A percentile compares a stretch with the other conserved stretches of the same genome.
Conservation (phyloP, 2,888 invertebrate species). For the Yponomeuta plumbellus region DNA sequence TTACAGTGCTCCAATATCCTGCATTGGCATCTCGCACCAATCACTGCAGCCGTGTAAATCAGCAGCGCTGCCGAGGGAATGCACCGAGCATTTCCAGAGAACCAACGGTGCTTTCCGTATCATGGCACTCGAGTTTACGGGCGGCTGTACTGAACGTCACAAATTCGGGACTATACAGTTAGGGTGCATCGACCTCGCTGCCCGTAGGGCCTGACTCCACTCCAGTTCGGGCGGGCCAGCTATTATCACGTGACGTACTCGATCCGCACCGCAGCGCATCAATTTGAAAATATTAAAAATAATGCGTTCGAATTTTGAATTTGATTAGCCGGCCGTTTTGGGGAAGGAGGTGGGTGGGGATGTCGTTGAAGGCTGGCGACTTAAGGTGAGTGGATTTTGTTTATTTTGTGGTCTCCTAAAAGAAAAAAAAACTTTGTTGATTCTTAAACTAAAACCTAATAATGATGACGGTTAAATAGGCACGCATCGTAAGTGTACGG, state of each 20-base stretch:
- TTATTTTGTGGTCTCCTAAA: no score
- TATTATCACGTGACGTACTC: conserved; percentile 48
- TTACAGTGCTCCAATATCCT: no score
- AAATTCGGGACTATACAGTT: conserved; percentile 72
- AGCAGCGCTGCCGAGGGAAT: no score
- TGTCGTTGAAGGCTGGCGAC: not conserved
- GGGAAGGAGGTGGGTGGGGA: not conserved
- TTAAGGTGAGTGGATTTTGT: no score
- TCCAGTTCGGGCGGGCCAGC: conserved; percentile 47
- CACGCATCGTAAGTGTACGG: no score
- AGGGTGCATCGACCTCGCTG: conserved; percentile 49
- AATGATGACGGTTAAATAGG: no score
- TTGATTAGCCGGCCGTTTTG: not conserved
- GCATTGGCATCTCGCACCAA: no score
- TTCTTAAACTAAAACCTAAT: no score
- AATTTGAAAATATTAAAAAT: not conserved
- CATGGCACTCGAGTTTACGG: not conserved
- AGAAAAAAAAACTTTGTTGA: no score
- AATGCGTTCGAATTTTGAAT: not conserved
- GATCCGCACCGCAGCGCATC: conserved; percentile 15
- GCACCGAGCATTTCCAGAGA: not conserved
- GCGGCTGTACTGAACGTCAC: conserved; percentile 39
- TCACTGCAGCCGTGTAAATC: no score
- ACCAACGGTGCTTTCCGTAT: not conserved
- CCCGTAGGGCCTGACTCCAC: conserved; percentile 11